These are phyloP conservation scores for Euzetes globulus DNA, from an alignment of 2,888 invertebrate genomes.

Conservation along the genomic window DNA sequence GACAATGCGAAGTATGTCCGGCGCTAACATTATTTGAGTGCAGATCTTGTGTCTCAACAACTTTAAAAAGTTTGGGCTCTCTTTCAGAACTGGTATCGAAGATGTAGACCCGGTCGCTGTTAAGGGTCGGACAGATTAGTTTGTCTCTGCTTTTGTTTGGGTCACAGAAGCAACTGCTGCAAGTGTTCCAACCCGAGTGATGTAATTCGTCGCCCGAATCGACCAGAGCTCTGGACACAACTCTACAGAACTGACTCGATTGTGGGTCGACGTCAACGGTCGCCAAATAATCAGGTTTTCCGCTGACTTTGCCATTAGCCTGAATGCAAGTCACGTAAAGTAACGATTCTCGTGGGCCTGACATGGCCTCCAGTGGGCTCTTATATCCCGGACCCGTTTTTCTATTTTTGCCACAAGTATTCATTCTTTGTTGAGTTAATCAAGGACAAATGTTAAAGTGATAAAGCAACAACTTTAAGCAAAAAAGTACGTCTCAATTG, in stretches of 20 bases:
- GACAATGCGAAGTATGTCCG: slow-evolving; percentile 89
- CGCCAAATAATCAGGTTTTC: slow-evolving; percentile 75
- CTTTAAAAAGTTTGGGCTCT: slow-evolving; percentile 57
- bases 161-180: slow-evolving; percentile 74
- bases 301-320: slow-evolving; percentile 46
- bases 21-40: slow-evolving; percentile 65
- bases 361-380: slow-evolving; percentile 62
- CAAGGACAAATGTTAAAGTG: neutral
- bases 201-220: slow-evolving; percentile 80
- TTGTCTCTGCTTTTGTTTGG: slow-evolving; percentile 59
- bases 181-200: slow-evolving; percentile 94
- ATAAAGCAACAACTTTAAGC: too few relatives aligned
- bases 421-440: neutral
- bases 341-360: slow-evolving; percentile 71
- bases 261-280: slow-evolving; percentile 84
- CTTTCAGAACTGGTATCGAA: slow-evolving; percentile 62
- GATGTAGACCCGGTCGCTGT: slow-evolving; percentile 73
- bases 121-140: slow-evolving; percentile 71
- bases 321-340: slow-evolving; percentile 84
- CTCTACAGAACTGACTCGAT: slow-evolving; percentile 76
- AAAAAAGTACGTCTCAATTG: too few relatives aligned
- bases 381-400: slow-evolving; percentile 51
- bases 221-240: slow-evolving; percentile 73
- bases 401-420: too few relatives aligned
- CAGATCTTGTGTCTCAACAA: slow-evolving; percentile 71